Evolutionary conservation across 92 coral and sea anemone genomes (phyloP), one percentile per base, ranked within the genome.

Genomic region (Bergia puertoricense): DNA sequence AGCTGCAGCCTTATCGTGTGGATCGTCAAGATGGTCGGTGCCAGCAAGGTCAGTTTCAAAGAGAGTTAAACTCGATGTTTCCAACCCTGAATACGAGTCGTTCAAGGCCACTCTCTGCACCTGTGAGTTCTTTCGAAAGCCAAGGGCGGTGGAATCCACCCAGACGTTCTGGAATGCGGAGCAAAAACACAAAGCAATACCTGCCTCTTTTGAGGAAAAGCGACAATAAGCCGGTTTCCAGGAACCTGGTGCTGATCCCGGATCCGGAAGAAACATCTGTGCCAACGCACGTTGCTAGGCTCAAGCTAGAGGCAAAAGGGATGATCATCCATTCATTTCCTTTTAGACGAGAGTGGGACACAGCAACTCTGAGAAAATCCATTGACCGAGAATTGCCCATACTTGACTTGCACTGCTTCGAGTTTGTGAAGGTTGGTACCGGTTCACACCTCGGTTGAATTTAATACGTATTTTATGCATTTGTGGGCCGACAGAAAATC

Each of bases 341-440:
- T 50, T 83, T 83, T 62, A 74, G 38, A 2, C 40, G 87, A 65
- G 87, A 56, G 37, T 83, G 87, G 87, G 79, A 83, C 41, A 76
- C 75, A 0, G 73, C 74, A 66, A 38, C 18, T 13, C 54, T 56
- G 39, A 56, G 43, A 23, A 83, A 10, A 56, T 11, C 23, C 15
- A 83, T 83, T 50, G 74, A 30, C 3, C 23, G 41, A 4, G 67
- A 56, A 22, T 83, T 51, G 42, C 87, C 74, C 11, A 51, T 57
- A 23, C 68, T 20, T 30, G 41, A 45, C 30, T 30, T 30, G 30
- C 30, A 30, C 30, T 30, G 30, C 30, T 30, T 30, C 30, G 30
- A 30, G 30, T 83, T 30, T 59, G 67, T 83, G 87, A 83, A 83
- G 87, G 87, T 83, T 65, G 71, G 71, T 65, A 9, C 71, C 30